Evolutionary conservation across 2,888 invertebrate genomes (phyloP).

Genomic region (Electrophaes corylata): DNA sequence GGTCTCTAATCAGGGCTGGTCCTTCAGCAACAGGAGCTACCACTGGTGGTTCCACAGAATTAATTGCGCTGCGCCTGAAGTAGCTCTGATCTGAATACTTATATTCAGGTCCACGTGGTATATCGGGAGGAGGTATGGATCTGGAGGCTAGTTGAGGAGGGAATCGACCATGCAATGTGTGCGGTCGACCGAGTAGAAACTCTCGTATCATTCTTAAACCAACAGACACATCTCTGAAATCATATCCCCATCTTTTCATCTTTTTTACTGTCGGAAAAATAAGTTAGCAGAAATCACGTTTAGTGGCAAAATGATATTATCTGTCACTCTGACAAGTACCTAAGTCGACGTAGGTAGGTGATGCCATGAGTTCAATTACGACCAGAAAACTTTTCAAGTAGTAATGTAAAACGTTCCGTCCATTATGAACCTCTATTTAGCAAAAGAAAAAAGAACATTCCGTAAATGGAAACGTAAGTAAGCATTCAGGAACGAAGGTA

Average conservation of each 20-base stretch:
- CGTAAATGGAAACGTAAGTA: conserved; percentile 4
- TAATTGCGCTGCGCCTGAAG: conserved; percentile 48
- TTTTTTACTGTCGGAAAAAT: background rate
- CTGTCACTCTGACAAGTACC: too few species aligned
- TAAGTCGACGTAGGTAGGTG: too few species aligned
- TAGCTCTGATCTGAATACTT: conserved; percentile 66
- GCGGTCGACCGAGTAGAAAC: conserved; percentile 64
- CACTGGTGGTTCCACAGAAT: conserved; percentile 68
- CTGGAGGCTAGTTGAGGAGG: conserved; percentile 59
- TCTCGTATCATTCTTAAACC: conserved; percentile 57
- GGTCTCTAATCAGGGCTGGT: conserved; percentile 44
- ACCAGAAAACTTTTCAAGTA: too few species aligned
- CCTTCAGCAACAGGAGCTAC: conserved; percentile 67
- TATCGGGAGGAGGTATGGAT: conserved; percentile 61
- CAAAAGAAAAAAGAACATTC: too few species aligned
- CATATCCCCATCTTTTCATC: conserved; percentile 34
- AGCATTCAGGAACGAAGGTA: too few species aligned
- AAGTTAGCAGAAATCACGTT: background rate
- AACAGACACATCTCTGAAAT: conserved; percentile 62
- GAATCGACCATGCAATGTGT: conserved; percentile 60
- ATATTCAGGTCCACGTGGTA: conserved; percentile 62
- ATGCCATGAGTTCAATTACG: too few species aligned
- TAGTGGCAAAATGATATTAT: too few species aligned
- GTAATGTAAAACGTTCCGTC: too few species aligned
- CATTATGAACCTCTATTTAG: too few species aligned